phyloP scores from a whole-genome alignment of 2,113 vertebrate genomes.

The Anhinga anhinga region DNA sequence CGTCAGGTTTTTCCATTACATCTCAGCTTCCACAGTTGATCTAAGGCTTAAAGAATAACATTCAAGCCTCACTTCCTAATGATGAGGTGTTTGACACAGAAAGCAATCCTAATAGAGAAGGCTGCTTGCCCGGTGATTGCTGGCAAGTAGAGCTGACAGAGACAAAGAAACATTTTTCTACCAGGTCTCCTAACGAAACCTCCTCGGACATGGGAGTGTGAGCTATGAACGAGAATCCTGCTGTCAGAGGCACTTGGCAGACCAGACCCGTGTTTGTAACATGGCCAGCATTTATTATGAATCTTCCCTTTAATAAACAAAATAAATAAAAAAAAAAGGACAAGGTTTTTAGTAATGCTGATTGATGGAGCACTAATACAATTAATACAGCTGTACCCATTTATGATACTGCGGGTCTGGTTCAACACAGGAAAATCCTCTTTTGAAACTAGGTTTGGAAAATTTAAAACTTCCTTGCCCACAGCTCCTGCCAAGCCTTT shows the following conservation, averaged over 20 bases:
- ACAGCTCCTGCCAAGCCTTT: background rate
- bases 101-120: constrained; percentile 34
- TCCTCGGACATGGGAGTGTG: background rate
- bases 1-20: constrained; percentile 67
- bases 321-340: too few species aligned
- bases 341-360: background rate
- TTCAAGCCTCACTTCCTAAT: constrained; percentile 47
- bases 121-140: background rate
- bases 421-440: background rate
- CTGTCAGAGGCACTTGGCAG: background rate
- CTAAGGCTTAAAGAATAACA: constrained; percentile 65
- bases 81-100: constrained; percentile 56
- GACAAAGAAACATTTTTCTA: constrained; percentile 32
- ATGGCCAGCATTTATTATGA: background rate
- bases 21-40: constrained; percentile 49
- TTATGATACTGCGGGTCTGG: background rate
- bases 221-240: background rate
- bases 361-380: background rate
- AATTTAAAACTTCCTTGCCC: background rate
- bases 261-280: background rate
- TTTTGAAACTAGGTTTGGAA: background rate
- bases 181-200: background rate
- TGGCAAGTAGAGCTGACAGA: background rate
- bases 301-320: background rate
- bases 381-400: background rate